Conservation (phyloP, 2,113 vertebrate genomes). For the Anseranas semipalmata region DNA sequence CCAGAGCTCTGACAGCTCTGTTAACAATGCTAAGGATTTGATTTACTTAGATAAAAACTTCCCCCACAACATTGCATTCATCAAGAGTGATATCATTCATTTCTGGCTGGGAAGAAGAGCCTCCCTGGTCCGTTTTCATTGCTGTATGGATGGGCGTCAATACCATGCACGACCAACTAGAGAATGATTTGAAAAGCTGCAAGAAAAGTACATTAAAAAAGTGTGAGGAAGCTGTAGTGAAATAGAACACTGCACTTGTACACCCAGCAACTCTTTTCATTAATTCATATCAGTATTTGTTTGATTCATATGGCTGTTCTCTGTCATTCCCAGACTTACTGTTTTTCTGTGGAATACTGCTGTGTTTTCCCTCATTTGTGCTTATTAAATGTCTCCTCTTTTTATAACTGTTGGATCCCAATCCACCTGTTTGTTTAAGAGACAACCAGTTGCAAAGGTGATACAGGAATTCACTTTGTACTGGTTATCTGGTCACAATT, state of each 20-base stretch:
- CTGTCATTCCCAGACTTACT: background rate
- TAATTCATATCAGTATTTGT: background rate
- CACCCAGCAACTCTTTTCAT: background rate
- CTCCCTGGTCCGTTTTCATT: background rate
- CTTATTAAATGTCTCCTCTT: background rate
- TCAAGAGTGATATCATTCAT: background rate
- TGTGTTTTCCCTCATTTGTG: background rate
- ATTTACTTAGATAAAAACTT: background rate
- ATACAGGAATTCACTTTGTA: background rate
- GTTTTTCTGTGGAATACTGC: conserved; percentile 20
- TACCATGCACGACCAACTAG: background rate
- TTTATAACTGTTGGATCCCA: background rate
- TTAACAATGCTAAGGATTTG: background rate
- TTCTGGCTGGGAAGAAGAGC: background rate
- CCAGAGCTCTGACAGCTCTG: background rate
- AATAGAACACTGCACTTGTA: conserved; percentile 30
- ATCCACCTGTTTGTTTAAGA: background rate
- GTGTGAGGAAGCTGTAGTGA: background rate
- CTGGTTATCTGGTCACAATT: conserved; percentile 20
- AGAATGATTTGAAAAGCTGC: background rate
- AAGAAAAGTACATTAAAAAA: background rate
- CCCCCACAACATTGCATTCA: background rate
- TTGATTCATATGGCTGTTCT: background rate
- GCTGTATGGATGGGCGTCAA: background rate
- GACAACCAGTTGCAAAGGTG: background rate